Conservation (phyloP, 2,888 invertebrate species). For the Microctonus brassicae region DNA sequence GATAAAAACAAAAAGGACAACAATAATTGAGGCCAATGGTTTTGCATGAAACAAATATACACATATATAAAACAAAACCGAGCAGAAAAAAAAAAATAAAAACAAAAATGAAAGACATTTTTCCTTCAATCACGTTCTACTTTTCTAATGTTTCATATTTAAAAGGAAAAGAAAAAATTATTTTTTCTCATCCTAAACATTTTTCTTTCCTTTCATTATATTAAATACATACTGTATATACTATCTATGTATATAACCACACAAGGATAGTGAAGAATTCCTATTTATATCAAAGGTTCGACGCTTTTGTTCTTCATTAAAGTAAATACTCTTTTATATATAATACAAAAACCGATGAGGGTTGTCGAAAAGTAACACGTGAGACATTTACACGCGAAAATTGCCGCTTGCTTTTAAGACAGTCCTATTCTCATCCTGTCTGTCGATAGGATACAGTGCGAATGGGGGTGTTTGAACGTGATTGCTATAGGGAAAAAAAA, state of each 20-base stretch:
- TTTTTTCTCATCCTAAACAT: too few relatives aligned
- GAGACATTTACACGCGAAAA: slow-evolving; percentile 4
- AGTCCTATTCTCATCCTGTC: neutral
- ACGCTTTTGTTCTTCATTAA: neutral
- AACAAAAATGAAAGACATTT: neutral
- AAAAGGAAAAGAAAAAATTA: neutral
- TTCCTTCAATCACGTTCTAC: neutral
- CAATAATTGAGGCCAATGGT: slow-evolving; percentile 24
- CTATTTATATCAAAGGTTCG: neutral
- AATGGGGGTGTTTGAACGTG: slow-evolving; percentile 8
- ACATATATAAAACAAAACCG: neutral
- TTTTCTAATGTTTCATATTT: neutral
- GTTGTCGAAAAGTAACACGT: neutral
- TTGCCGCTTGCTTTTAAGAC: neutral
- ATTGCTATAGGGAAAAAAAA: neutral
- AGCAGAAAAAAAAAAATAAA: neutral
- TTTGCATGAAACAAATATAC: neutral
- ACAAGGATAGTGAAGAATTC: neutral
- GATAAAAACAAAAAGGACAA: slow-evolving; percentile 7
- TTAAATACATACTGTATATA: neutral
- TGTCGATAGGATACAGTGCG: too few relatives aligned
- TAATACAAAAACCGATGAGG: slow-evolving; percentile 1
- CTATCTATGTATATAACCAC: neutral
- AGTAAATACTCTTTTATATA: neutral
- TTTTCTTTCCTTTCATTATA: neutral